Evolutionary conservation across 1,140 invertebrate genomes (phyloP).

Genomic region (Coboldia fuscipes): DNA sequence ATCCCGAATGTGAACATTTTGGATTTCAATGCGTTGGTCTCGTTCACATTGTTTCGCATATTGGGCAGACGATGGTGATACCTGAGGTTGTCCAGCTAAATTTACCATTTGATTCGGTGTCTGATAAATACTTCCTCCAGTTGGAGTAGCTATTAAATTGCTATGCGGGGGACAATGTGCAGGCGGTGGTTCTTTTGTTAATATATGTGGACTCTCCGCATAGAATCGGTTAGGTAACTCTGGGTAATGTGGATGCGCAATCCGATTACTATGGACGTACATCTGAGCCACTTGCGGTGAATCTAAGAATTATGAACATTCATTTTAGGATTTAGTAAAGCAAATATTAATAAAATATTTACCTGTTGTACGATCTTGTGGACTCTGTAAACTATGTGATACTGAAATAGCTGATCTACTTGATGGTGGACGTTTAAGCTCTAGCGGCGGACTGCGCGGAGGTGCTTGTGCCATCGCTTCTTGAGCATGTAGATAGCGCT

Average conservation of each 20-base stretch:
- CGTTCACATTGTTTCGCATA: no score
- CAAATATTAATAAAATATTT: no score
- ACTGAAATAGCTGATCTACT: constrained; percentile 18
- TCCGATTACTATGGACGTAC: constrained; percentile 28
- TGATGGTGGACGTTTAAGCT: constrained; percentile 35
- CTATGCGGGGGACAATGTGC: constrained; percentile 30
- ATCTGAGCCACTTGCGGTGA: constrained; percentile 50
- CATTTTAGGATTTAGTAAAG: no score
- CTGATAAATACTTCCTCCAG: no score
- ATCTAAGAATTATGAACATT: constrained; percentile 20
- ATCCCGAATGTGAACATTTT: no score
- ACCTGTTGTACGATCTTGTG: constrained; percentile 38
- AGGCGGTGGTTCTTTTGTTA: constrained; percentile 32
- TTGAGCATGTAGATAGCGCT: constrained; percentile 46
- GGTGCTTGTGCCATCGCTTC: constrained; percentile 31
- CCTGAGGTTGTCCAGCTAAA: no score
- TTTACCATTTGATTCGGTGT: no score
- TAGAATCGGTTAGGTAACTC: constrained; percentile 24
- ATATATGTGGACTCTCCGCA: constrained; percentile 12
- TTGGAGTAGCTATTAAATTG: constrained; percentile 19
- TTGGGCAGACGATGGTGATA: no score
- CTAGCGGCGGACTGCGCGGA: constrained; percentile 42
- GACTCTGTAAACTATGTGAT: constrained; percentile 35
- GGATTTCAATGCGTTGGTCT: no score
- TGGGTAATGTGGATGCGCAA: constrained; percentile 22